Conservation (phyloP, 2,113 vertebrate genomes). For the Litocranius walleri region DNA sequence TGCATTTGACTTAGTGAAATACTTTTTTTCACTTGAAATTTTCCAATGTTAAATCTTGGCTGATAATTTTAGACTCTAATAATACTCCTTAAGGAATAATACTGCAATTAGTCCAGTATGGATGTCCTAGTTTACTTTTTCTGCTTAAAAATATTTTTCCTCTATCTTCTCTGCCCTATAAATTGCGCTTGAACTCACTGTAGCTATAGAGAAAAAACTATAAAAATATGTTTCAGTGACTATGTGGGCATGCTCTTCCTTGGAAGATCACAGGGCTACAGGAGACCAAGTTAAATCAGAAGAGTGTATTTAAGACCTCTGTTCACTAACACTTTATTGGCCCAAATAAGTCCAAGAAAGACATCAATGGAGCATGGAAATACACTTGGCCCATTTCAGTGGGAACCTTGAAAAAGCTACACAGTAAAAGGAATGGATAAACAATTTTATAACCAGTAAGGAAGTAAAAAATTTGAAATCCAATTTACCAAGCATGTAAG, state of each 20-base stretch:
- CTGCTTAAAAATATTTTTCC: conserved; percentile 62
- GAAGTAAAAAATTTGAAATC: background rate
- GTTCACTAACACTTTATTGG: background rate
- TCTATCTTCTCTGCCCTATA: conserved; percentile 57
- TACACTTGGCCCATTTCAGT: background rate
- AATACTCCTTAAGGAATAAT: conserved; percentile 72
- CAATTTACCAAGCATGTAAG: background rate
- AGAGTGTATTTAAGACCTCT: background rate
- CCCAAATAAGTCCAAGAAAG: background rate
- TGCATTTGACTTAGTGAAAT: conserved; percentile 8
- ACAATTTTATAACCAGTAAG: background rate
- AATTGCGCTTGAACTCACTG: conserved; percentile 52
- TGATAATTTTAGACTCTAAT: conserved; percentile 72
- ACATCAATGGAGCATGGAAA: background rate
- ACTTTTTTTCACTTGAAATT: conserved; percentile 38
- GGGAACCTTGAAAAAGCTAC: background rate
- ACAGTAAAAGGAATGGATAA: background rate
- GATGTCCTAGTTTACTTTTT: conserved; percentile 71
- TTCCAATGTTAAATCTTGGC: conserved; percentile 55
- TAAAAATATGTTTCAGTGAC: conserved; percentile 15
- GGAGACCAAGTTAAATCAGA: background rate
- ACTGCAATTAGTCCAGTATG: conserved; percentile 61
- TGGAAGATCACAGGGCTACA: background rate
- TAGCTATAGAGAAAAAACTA: conserved; percentile 5
- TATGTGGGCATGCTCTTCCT: background rate